Conservation (phyloP, 2,797 vertebrate species). For the Peromyscus attwateri region DNA sequence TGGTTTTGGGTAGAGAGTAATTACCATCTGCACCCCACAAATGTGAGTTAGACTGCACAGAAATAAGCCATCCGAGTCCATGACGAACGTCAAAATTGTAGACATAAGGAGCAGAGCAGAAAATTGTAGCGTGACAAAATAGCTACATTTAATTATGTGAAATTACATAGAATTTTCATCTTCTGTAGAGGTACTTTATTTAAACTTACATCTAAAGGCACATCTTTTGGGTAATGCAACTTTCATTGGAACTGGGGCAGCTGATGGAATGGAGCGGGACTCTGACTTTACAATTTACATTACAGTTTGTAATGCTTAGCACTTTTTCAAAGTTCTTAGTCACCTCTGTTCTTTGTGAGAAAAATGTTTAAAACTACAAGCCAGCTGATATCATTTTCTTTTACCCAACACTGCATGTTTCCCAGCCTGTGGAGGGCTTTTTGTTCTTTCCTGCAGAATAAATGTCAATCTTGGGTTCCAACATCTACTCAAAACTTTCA, state of each 20-base stretch:
- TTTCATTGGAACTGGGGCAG: conserved; percentile 81
- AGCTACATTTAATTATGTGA: conserved; percentile 90
- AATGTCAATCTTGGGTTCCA: neutral
- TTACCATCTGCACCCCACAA: conserved; percentile 87
- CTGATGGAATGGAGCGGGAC: conserved; percentile 68
- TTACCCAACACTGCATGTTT: neutral
- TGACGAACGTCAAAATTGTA: conserved; percentile 88
- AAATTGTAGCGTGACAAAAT: conserved; percentile 90
- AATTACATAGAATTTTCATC: conserved; percentile 91
- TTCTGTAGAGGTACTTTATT: conserved; percentile 87
- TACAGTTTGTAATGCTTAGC: conserved; percentile 69
- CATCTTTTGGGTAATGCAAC: conserved; percentile 84
- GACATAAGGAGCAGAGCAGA: conserved; percentile 86
- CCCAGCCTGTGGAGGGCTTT: neutral
- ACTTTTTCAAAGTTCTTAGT: conserved; percentile 5
- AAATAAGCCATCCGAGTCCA: conserved; percentile 88
- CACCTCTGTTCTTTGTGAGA: conserved; percentile 7
- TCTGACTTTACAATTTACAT: conserved; percentile 78
- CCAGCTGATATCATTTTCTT: neutral
- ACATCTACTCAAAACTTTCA: neutral
- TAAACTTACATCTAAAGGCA: conserved; percentile 86
- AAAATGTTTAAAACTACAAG: conserved; percentile 73
- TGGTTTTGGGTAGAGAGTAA: conserved; percentile 85
- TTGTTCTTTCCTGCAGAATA: neutral
- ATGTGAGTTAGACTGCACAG: conserved; percentile 87